A percentile compares a stretch with the other conserved stretches of the same genome.
phyloP scores from a whole-genome alignment of 2,797 vertebrate species.

The Aeoliscus strigatus region DNA sequence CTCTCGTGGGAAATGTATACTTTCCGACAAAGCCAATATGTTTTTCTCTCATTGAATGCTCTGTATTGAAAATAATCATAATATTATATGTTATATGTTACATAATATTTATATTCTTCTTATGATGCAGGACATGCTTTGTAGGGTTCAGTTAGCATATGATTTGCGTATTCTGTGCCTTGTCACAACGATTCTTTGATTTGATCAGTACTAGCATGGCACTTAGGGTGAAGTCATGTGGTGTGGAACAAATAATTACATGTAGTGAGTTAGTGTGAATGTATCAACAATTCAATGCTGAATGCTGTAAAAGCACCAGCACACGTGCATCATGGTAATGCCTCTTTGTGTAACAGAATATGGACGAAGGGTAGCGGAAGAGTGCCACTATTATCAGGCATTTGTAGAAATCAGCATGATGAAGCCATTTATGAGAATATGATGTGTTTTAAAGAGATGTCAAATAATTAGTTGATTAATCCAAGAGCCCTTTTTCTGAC shows the following conservation, averaged over 20 bases:
- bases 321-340: too few species aligned
- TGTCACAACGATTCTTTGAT: conserved; percentile 76
- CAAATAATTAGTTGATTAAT: too few species aligned
- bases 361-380: too few species aligned
- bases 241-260: conserved; percentile 56
- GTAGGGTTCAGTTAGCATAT: conserved; percentile 60
- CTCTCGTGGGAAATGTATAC: conserved; percentile 60
- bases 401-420: too few species aligned
- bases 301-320: too few species aligned
- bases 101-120: too few species aligned
- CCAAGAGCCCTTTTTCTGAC: too few species aligned
- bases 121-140: conserved; percentile 60
- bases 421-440: too few species aligned
- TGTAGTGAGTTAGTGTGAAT: conserved; percentile 54
- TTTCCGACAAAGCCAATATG: conserved; percentile 52
- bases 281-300: conserved; percentile 47
- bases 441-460: too few species aligned
- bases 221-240: conserved; percentile 58
- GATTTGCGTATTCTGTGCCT: conserved; percentile 75
- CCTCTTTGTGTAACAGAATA: too few species aligned
- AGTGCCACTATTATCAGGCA: too few species aligned
- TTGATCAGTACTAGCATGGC: conserved; percentile 70
- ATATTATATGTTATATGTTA: too few species aligned
- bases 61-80: conserved; percentile 54
- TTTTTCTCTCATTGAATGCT: conserved; percentile 48